Evolutionary conservation across 2,888 invertebrate species (phyloP).

Genomic region (Silvanus unidentatus): DNA sequence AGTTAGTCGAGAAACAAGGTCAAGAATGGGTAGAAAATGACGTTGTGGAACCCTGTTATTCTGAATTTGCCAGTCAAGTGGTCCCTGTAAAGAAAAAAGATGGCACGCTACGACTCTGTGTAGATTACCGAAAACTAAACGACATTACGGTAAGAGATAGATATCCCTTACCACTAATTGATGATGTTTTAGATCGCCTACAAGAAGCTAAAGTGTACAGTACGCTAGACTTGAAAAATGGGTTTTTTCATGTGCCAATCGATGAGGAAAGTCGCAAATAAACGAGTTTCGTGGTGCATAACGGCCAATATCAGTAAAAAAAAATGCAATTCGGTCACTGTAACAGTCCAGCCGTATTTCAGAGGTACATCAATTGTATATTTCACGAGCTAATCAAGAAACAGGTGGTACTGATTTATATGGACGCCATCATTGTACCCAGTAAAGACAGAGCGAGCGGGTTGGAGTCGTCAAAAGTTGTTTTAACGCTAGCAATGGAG

Average conservation of each 20-base stretch:
- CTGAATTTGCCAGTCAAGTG: slow-evolving; percentile 23
- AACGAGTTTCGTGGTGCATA: slow-evolving; percentile 34
- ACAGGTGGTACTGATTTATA: slow-evolving; percentile 9
- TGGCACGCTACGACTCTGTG: slow-evolving; percentile 19
- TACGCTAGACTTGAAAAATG: slow-evolving; percentile 12
- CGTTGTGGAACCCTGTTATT: slow-evolving; percentile 22
- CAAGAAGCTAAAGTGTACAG: slow-evolving; percentile 11
- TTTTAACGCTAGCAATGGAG: slow-evolving; percentile 11
- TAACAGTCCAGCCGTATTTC: slow-evolving; percentile 37
- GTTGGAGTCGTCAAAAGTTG: slow-evolving; percentile 6
- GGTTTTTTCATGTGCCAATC: slow-evolving; percentile 10
- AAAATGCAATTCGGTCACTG: slow-evolving; percentile 41
- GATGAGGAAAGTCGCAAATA: slow-evolving; percentile 14
- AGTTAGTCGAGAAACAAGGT: slow-evolving; percentile 18
- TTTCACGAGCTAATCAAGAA: slow-evolving; percentile 4
- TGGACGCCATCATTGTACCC: slow-evolving; percentile 7
- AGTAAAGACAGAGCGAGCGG: slow-evolving; percentile 11
- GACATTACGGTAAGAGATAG: slow-evolving; percentile 20
- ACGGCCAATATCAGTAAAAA: slow-evolving; percentile 40
- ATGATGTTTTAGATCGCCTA: slow-evolving; percentile 16
- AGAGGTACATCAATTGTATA: slow-evolving; percentile 25
- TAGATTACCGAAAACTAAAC: slow-evolving; percentile 23
- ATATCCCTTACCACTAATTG: slow-evolving; percentile 19
- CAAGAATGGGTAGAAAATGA: slow-evolving; percentile 19
- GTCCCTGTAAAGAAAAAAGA: slow-evolving; percentile 24